Evolutionary conservation across 1,140 invertebrate genomes (phyloP), one percentile per base, ranked within the genome.

Genomic region (Cepaea nemoralis): DNA sequence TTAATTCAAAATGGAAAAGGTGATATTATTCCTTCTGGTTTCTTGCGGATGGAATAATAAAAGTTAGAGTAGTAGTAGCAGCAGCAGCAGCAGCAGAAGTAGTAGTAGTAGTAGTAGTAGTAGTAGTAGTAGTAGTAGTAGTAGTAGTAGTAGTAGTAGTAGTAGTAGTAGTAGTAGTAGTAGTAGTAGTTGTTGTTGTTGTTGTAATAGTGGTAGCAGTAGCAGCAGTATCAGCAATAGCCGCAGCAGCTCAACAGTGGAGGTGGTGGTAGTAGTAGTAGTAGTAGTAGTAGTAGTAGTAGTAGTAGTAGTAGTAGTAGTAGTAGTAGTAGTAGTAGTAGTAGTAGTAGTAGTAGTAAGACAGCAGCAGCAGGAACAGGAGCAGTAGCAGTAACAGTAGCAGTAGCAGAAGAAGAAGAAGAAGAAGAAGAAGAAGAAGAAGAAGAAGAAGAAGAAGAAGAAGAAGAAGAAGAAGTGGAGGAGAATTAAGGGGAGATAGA

Each of bases 231-330:
- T 84, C 84, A 84, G 86, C 71, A 45, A 33, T 33, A 40, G 27
- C 27, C 12, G 42, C 24, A 31, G 70, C 73, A 69, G 48, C n/a
- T n/a, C 37, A 67, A n/a, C 10, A 67, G n/a, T 27, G n/a, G 24
- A 6, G n/a, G 63, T 27, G n/a, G 12, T 27, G n/a, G 63, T 27
- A 67, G 63, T 12, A 67, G n/a, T 27, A 67, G 63, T 27, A 67
- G 85, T 84, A 84, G 85, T 84, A 84, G 86, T 63, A 45, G 40
- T 33, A 40, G 27, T 39, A 27, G 42, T 31, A 31, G 70, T 77
- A 69, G 48, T 42, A 67, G 63, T 27, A 67, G n/a, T 27, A 67
- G 24, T 10, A 67, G 63, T 27, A 67, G 12, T 27, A 67, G 63
- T 27, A 67, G 63, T 12, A 67, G n/a, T 27, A 67, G 63, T 27